Evolutionary conservation across 2,888 invertebrate genomes (phyloP).

Genomic region (Nipponacmea schrenckii): DNA sequence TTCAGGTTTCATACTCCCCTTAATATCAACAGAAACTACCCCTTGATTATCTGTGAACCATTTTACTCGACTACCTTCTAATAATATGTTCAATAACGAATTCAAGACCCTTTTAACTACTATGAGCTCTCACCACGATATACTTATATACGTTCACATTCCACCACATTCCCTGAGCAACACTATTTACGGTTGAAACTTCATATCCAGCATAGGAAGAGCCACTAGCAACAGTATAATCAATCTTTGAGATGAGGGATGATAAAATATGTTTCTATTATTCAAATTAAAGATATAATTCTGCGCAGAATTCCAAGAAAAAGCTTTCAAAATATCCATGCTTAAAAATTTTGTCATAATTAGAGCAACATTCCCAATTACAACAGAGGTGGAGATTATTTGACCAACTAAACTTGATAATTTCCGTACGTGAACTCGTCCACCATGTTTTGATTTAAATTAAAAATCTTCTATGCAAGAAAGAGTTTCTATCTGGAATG

Average conservation of each 20-base stretch:
- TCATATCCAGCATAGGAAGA: neutral
- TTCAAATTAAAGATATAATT: slow-evolving; percentile 14
- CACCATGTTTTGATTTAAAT: neutral
- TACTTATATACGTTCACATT: too few relatives aligned
- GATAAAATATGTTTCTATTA: slow-evolving; percentile 16
- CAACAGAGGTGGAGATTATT: too few relatives aligned
- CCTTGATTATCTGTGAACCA: too few relatives aligned
- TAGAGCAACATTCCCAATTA: too few relatives aligned
- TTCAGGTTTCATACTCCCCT: neutral
- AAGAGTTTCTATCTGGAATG: neutral
- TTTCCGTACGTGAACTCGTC: neutral
- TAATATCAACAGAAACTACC: too few relatives aligned
- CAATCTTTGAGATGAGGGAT: too few relatives aligned
- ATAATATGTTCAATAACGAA: neutral
- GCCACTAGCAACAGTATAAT: too few relatives aligned
- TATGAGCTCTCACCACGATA: neutral
- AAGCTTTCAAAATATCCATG: too few relatives aligned
- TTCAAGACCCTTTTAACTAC: neutral
- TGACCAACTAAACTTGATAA: too few relatives aligned
- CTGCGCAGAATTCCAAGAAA: too few relatives aligned
- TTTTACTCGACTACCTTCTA: too few relatives aligned
- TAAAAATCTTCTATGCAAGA: neutral
- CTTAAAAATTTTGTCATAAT: too few relatives aligned
- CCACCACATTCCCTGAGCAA: neutral
- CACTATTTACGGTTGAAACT: neutral